Conservation (phyloP, 2,888 invertebrate genomes). For the Sturmia bella region DNA sequence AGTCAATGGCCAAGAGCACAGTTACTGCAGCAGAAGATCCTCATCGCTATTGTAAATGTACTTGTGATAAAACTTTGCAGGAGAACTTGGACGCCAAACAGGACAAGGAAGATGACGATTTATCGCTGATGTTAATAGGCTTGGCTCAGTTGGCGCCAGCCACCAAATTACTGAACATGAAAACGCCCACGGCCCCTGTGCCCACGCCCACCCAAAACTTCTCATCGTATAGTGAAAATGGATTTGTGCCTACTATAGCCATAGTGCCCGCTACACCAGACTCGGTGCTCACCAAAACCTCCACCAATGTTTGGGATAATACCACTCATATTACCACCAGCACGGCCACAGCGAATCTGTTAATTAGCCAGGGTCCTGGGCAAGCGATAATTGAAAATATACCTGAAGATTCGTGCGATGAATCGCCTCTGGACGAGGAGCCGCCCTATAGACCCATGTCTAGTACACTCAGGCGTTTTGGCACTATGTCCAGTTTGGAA, state of each 20-base stretch:
- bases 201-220: constrained; percentile 76
- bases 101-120: constrained; percentile 84
- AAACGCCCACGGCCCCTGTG: constrained; percentile 62
- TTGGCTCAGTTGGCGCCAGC: constrained; percentile 83
- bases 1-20: not conserved
- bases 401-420: constrained; percentile 85
- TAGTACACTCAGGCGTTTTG: constrained; percentile 83
- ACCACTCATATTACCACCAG: constrained; percentile 80
- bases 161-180: constrained; percentile 82
- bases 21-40: constrained; percentile 53
- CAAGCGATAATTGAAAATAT: constrained; percentile 80
- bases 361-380: constrained; percentile 74
- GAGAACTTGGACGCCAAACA: constrained; percentile 39
- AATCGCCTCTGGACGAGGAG: constrained; percentile 88
- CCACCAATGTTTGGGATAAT: constrained; percentile 81
- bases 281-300: constrained; percentile 80
- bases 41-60: constrained; percentile 75
- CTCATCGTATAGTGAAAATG: constrained; percentile 40
- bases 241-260: constrained; percentile 86
- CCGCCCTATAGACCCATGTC: constrained; percentile 88
- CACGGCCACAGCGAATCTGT: constrained; percentile 75
- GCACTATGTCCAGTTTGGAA: constrained; percentile 89
- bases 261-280: constrained; percentile 90
- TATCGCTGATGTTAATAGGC: constrained; percentile 87
- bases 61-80: constrained; percentile 69